Conservation (phyloP, 1,140 invertebrate species). For the Bombus pyrosoma region DNA sequence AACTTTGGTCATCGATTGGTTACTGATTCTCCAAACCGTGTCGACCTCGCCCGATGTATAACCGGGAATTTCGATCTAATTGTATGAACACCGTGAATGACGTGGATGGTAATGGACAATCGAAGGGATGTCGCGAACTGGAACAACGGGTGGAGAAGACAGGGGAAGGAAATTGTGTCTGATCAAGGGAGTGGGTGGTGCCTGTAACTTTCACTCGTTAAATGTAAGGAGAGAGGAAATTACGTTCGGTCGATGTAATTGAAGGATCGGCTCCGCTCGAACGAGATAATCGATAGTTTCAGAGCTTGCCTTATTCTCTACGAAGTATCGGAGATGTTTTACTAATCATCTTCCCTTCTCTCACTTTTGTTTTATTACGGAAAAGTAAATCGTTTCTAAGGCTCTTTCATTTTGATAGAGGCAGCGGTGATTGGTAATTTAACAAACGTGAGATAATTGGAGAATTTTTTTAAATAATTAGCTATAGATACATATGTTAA, state of each 20-base stretch:
- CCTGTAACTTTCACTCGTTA: constrained; percentile 29
- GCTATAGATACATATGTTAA: too few relatives aligned
- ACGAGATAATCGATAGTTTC: constrained; percentile 14
- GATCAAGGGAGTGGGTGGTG: background rate
- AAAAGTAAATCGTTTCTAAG: background rate
- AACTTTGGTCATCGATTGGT: constrained; percentile 55
- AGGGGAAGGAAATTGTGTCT: constrained; percentile 23
- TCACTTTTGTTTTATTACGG: background rate
- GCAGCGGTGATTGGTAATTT: too few relatives aligned
- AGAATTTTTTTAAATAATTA: too few relatives aligned
- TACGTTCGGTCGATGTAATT: constrained; percentile 22
- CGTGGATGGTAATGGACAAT: constrained; percentile 16
- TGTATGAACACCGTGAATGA: constrained; percentile 37
- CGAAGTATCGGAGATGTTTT: background rate
- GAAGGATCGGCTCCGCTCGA: constrained; percentile 2
- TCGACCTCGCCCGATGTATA: constrained; percentile 47
- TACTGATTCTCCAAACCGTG: constrained; percentile 39
- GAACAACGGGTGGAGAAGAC: background rate
- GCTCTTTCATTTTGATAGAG: background rate
- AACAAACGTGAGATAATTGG: too few relatives aligned
- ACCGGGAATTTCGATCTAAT: constrained; percentile 55
- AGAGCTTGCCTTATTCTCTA: background rate
- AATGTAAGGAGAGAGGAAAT: constrained; percentile 26
- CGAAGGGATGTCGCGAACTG: background rate
- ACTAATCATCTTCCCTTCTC: background rate